A percentile compares a stretch with the other conserved stretches of the same genome.
Evolutionary conservation across 2,797 vertebrate species (phyloP).

Genomic region (Scolopax bukidnonensis): DNA sequence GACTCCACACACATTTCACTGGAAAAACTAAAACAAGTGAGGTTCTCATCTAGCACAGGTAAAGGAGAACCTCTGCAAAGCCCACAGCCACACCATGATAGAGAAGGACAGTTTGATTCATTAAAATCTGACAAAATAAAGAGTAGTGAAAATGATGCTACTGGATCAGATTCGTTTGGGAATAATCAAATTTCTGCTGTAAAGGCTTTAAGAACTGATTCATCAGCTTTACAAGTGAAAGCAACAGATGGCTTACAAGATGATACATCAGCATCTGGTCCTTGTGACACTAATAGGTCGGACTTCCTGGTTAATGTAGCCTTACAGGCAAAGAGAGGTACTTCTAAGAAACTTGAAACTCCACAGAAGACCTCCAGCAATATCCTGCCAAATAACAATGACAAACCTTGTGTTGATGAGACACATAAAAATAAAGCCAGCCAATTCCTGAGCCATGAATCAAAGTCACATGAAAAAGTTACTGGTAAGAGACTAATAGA

Average conservation of each 20-base stretch:
- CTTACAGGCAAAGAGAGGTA: neutral
- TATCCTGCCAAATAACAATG: neutral
- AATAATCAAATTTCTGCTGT: neutral
- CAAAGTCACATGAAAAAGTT: conserved; percentile 29
- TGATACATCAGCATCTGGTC: neutral
- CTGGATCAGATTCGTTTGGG: neutral
- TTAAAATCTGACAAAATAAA: conserved; percentile 70
- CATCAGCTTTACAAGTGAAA: neutral
- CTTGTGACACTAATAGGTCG: neutral
- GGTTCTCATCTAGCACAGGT: conserved; percentile 76
- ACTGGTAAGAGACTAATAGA: conserved; percentile 77
- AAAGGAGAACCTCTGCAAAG: conserved; percentile 48
- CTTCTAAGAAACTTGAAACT: conserved; percentile 21
- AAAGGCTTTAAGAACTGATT: neutral
- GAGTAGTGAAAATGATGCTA: neutral
- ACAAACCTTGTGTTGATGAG: conserved; percentile 1
- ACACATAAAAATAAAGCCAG: conserved; percentile 4
- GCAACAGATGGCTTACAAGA: neutral
- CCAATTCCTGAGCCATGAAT: conserved; percentile 22
- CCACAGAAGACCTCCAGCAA: conserved; percentile 11
- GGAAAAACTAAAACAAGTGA: conserved; percentile 86
- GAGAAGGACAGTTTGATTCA: conserved; percentile 77
- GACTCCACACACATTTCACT: conserved; percentile 36
- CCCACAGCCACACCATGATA: conserved; percentile 34
- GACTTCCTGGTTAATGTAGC: neutral